Evolutionary conservation across 2,797 vertebrate species (phyloP).

Genomic region (Channa striata): DNA sequence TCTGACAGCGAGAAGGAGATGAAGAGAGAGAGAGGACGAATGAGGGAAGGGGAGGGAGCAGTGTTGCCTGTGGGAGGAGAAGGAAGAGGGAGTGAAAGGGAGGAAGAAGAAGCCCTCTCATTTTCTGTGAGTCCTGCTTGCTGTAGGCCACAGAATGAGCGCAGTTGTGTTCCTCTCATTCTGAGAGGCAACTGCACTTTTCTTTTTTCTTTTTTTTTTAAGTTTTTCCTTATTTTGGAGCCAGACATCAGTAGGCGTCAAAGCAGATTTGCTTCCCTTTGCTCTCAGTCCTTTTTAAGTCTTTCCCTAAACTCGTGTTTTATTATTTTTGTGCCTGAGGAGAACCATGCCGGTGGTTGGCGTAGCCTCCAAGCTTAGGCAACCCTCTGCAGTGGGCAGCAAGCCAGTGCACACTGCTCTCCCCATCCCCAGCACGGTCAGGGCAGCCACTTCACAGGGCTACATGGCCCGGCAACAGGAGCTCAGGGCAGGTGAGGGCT

Average conservation of each 20-base stretch:
- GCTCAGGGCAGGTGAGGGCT: constrained; percentile 74
- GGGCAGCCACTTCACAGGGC: constrained; percentile 77
- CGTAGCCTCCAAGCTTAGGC: constrained; percentile 94
- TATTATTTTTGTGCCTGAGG: constrained; percentile 55
- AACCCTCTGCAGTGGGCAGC: constrained; percentile 88
- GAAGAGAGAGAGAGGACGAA: constrained; percentile 49
- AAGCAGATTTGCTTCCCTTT: constrained; percentile 32
- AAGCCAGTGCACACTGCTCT: constrained; percentile 93
- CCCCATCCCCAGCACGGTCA: constrained; percentile 89
- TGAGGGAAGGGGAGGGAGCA: constrained; percentile 67
- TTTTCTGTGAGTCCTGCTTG: constrained; percentile 78
- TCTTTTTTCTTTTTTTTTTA: background rate
- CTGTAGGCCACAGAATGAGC: constrained; percentile 80
- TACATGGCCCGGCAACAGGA: constrained; percentile 86
- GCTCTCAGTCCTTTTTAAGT: constrained; percentile 21
- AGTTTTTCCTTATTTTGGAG: constrained; percentile 32
- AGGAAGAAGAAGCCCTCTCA: constrained; percentile 78
- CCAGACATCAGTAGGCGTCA: constrained; percentile 48
- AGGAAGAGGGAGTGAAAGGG: constrained; percentile 77
- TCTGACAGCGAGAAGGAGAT: constrained; percentile 75
- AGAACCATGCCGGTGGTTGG: constrained; percentile 95
- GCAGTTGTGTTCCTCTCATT: constrained; percentile 76
- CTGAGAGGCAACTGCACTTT: constrained; percentile 69
- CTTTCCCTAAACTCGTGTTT: constrained; percentile 29
- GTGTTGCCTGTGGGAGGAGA: constrained; percentile 79